Conservation (phyloP, 2,888 invertebrate species). For the Epicampocera succincta region DNA sequence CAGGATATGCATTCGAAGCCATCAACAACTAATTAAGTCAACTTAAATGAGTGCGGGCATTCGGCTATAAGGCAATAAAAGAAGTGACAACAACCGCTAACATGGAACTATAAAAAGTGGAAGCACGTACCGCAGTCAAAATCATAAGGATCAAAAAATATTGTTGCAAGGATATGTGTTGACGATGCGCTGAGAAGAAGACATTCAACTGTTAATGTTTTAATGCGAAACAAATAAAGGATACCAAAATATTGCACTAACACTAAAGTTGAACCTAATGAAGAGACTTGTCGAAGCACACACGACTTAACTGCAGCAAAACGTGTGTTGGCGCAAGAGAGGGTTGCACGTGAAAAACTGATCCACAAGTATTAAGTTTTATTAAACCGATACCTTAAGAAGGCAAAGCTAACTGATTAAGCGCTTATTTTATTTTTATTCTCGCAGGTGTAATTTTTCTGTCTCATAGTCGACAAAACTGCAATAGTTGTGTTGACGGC, state of each 20-base stretch:
- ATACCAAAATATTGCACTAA: constrained; percentile 12
- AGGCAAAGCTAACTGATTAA: constrained; percentile 27
- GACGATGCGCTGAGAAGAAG: constrained; percentile 29
- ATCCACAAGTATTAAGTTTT: constrained; percentile 32
- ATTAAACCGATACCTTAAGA: constrained; percentile 1
- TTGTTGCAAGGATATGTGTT: constrained; percentile 15
- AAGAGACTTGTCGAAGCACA: constrained; percentile 18
- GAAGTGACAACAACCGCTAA: constrained; percentile 8
- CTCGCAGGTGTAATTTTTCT: constrained; percentile 47
- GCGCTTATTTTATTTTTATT: constrained; percentile 44
- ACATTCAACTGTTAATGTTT: constrained; percentile 24
- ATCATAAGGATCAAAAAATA: constrained; percentile 1
- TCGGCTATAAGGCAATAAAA: constrained; percentile 35
- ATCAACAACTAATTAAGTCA: constrained; percentile 72
- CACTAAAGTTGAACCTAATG: constrained; percentile 41
- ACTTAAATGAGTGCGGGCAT: constrained; percentile 70
- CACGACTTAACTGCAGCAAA: background rate
- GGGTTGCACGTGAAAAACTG: background rate
- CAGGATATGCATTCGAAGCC: constrained; percentile 54
- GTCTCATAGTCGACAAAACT: constrained; percentile 1
- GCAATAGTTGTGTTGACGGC: too few species aligned
- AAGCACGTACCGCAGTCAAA: background rate
- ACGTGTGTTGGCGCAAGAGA: background rate
- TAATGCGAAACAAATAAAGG: constrained; percentile 58
- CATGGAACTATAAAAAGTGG: background rate